phyloP scores from a whole-genome alignment of 2,888 invertebrate genomes.

The Anagyrus pseudococci region DNA sequence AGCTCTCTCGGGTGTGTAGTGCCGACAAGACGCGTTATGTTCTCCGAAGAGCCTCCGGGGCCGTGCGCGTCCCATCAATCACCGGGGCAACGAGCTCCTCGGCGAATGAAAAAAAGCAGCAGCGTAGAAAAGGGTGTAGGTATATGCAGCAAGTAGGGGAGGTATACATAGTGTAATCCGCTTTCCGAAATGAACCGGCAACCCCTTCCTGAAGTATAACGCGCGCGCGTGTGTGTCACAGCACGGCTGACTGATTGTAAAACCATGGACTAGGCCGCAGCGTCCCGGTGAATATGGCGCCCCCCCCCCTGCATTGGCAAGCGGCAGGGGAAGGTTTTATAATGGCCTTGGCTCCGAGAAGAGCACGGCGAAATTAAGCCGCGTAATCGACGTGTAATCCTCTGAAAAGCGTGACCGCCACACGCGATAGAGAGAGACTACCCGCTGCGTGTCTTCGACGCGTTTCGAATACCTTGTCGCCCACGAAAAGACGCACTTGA shows the following conservation, averaged over 20 bases:
- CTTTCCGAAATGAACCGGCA: constrained; percentile 54
- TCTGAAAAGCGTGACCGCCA: neutral
- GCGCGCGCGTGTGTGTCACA: constrained; percentile 29
- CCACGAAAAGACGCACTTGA: too few species aligned
- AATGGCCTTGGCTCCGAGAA: neutral
- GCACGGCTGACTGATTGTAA: constrained; percentile 60
- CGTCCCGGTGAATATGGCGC: constrained; percentile 48
- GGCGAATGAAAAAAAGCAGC: neutral
- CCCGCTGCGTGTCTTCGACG: too few species aligned
- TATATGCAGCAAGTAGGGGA: neutral
- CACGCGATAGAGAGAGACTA: neutral
- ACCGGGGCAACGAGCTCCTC: neutral
- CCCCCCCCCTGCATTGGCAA: too few species aligned
- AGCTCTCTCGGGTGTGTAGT: too few species aligned
- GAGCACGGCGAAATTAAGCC: constrained; percentile 53
- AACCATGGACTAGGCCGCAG: constrained; percentile 61
- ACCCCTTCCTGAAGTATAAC: constrained; percentile 54
- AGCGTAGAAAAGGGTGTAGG: neutral
- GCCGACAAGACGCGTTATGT: too few species aligned
- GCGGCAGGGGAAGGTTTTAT: constrained; percentile 6
- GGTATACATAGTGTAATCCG: constrained; percentile 51
- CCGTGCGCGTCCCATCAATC: neutral
- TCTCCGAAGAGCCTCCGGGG: too few species aligned
- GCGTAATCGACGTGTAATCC: constrained; percentile 62
- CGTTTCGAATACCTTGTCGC: too few species aligned